A percentile compares a stretch with the other conserved stretches of the same genome.
Evolutionary conservation across 1,140 invertebrate species (phyloP).

Genomic region (Samia ricini): DNA sequence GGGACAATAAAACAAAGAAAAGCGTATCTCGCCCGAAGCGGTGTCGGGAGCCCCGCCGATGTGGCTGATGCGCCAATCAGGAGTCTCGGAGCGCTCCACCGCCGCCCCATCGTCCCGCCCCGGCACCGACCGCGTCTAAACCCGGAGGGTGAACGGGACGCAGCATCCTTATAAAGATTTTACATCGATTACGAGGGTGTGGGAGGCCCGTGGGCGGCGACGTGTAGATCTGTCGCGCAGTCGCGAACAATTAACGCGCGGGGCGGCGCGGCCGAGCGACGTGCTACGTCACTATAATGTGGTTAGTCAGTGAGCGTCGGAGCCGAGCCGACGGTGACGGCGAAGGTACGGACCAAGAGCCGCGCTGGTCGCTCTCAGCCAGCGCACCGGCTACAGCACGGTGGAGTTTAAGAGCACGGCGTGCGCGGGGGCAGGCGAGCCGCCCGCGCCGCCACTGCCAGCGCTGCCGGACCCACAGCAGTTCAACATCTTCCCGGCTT

Average conservation of each 20-base stretch:
- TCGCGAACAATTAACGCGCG: slow-evolving; percentile 74
- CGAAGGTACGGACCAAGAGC: slow-evolving; percentile 55
- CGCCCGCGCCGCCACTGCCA: slow-evolving; percentile 79
- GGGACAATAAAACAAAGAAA: slow-evolving; percentile 76
- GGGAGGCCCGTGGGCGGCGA: slow-evolving; percentile 56
- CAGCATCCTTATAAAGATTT: slow-evolving; percentile 70
- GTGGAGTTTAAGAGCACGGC: slow-evolving; percentile 77
- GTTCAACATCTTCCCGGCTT: slow-evolving; percentile 93
- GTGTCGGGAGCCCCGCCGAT: slow-evolving; percentile 19
- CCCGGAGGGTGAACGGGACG: slow-evolving; percentile 53
- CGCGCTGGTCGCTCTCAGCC: slow-evolving; percentile 62
- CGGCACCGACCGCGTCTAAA: slow-evolving; percentile 24
- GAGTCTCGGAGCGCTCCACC: slow-evolving; percentile 16
- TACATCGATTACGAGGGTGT: slow-evolving; percentile 67
- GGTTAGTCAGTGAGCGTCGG: slow-evolving; percentile 74
- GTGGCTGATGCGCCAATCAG: slow-evolving; percentile 50
- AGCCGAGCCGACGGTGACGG: slow-evolving; percentile 64
- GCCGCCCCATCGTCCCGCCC: slow-evolving; percentile 44
- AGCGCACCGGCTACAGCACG: slow-evolving; percentile 71
- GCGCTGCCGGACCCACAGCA: slow-evolving; percentile 83
- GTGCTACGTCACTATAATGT: slow-evolving; percentile 71
- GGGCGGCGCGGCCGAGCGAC: slow-evolving; percentile 49
- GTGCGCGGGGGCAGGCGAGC: slow-evolving; percentile 78
- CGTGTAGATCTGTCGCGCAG: slow-evolving; percentile 61
- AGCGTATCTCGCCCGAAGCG: slow-evolving; percentile 61